These are phyloP conservation scores for Eubucco bourcierii DNA, from an alignment of 2,113 vertebrate species.

Conservation along the genomic window DNA sequence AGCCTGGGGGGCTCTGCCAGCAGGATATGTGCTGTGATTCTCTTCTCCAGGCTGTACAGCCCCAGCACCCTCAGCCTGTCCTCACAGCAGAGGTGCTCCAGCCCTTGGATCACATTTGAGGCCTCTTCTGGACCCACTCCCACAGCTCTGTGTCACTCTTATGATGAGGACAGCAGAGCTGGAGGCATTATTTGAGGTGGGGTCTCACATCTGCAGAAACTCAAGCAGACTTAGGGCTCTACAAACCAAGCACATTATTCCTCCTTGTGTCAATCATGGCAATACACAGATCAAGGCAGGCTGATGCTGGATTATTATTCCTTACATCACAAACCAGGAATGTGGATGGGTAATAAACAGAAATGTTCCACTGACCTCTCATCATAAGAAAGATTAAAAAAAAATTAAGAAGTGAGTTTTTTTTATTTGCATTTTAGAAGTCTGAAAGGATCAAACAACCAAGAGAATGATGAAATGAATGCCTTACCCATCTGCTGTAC, in stretches of 20 bases:
- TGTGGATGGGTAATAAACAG: background rate
- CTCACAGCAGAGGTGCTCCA: no score
- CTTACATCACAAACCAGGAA: background rate
- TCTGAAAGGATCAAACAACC: background rate
- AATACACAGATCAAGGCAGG: background rate
- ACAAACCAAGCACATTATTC: background rate
- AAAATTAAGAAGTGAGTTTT: no score
- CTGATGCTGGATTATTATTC: background rate
- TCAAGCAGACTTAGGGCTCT: background rate
- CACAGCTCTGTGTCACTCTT: no score
- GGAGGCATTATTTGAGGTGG: no score
- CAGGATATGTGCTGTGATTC: no score
- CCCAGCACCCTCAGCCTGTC: no score
- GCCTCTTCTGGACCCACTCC: no score
- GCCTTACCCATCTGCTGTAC: slow-evolving; percentile 96
- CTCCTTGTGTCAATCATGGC: background rate
- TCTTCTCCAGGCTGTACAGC: no score
- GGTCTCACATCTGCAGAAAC: background rate
- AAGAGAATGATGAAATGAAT: background rate
- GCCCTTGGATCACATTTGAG: no score
- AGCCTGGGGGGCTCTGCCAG: no score
- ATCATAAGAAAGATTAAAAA: background rate
- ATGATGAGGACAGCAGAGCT: no score
- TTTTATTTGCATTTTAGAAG: background rate
- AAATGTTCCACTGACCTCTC: background rate